Conservation (phyloP, 2,888 invertebrate species). For the Sminthurides aquaticus region DNA sequence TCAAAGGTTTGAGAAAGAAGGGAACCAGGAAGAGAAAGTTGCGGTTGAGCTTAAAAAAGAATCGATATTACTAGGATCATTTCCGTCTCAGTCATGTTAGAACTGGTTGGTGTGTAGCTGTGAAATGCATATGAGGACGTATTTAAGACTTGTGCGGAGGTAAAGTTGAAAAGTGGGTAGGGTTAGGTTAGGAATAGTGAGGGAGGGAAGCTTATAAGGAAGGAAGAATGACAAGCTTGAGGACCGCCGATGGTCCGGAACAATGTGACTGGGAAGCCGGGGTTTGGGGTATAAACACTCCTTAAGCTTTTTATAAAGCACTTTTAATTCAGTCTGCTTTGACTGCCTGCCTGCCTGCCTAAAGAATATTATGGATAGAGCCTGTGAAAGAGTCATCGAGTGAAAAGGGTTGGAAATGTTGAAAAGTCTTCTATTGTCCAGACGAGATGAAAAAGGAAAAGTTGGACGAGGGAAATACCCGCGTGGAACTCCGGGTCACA, state of each 20-base stretch:
- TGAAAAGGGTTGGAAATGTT: conserved; percentile 21
- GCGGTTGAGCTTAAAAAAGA: background rate
- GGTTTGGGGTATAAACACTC: conserved; percentile 7
- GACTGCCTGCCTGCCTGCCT: background rate
- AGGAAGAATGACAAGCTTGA: conserved; percentile 2
- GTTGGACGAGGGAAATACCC: conserved; percentile 2
- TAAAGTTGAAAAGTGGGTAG: background rate
- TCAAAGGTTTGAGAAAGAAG: background rate
- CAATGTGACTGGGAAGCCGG: conserved; percentile 14
- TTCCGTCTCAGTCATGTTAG: background rate
- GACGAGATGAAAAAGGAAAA: conserved; percentile 10
- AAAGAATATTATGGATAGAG: no score
- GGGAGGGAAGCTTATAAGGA: background rate
- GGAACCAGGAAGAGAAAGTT: background rate
- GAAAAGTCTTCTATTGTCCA: conserved; percentile 14
- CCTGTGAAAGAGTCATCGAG: conserved; percentile 10
- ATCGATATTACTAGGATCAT: background rate
- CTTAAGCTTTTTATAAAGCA: conserved; percentile 13
- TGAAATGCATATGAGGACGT: no score
- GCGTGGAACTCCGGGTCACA: no score
- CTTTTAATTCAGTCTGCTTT: conserved; percentile 19
- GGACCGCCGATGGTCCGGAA: conserved; percentile 25
- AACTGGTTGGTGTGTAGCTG: background rate
- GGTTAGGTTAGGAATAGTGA: background rate
- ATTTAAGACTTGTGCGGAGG: background rate